Conservation (phyloP, 1,140 invertebrate genomes). For the Diprion similis region DNA sequence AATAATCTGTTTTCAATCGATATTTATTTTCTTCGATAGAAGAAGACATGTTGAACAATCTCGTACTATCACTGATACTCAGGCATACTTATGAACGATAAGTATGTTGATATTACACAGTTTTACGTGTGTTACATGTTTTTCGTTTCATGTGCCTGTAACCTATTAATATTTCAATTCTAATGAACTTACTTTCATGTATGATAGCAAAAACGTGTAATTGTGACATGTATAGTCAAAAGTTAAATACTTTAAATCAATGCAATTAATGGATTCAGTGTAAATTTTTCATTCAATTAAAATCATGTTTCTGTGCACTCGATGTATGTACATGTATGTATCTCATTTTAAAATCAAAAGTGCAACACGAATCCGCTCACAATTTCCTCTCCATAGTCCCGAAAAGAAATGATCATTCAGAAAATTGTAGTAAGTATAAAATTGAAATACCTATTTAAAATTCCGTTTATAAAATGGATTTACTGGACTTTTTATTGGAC, state of each 20-base stretch:
- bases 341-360: not conserved
- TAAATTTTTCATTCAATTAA: no score
- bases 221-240: no score
- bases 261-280: no score
- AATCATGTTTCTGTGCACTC: no score
- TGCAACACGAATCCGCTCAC: not conserved
- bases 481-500: constrained; percentile 72
- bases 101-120: no score
- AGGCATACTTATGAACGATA: not conserved
- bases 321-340: not conserved
- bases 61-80: not conserved
- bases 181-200: no score
- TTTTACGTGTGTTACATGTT: no score
- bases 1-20: not conserved
- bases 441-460: constrained; percentile 23
- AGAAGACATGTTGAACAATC: not conserved
- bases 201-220: no score
- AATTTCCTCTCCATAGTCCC: not conserved
- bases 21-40: not conserved
- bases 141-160: no score
- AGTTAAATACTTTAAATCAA: no score
- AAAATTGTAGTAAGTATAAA: no score
- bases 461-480: constrained; percentile 77
- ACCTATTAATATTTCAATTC: no score
- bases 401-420: not conserved